phyloP scores from a whole-genome alignment of 2,797 vertebrate species.

The Phoeniculus purpureus region DNA sequence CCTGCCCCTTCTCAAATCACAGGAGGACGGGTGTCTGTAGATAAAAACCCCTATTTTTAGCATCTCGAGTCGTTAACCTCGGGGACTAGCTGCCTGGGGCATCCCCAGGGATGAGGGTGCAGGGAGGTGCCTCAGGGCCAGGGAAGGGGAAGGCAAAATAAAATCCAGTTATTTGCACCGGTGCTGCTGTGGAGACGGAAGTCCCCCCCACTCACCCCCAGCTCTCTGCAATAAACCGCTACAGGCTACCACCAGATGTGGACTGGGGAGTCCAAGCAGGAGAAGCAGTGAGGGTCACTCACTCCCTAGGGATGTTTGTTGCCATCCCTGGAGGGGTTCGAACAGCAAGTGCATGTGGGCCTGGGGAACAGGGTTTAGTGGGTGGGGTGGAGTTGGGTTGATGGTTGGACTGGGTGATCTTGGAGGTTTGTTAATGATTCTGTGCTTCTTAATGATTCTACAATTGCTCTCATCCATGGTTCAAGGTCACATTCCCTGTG shows the following conservation, averaged over 20 bases:
- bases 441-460: too few relatives aligned
- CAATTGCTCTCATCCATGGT: accelerated
- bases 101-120: background rate
- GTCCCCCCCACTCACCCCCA: background rate
- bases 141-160: background rate
- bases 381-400: too few relatives aligned
- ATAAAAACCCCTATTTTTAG: conserved; percentile 6
- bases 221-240: background rate
- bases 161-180: accelerated
- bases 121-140: background rate
- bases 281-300: background rate
- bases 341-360: too few relatives aligned
- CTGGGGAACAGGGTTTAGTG: too few relatives aligned
- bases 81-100: background rate
- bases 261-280: background rate
- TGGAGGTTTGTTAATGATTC: too few relatives aligned
- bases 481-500: background rate
- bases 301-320: background rate
- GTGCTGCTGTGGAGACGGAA: background rate
- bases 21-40: accelerated
- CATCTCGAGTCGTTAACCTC: background rate
- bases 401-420: too few relatives aligned
- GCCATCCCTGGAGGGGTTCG: too few relatives aligned
- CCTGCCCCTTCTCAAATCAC: background rate
- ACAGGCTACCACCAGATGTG: background rate